A percentile compares a stretch with the other conserved stretches of the same genome.
Conservation (phyloP, 1,140 invertebrate genomes). For the Lutraria rhynchaena region DNA sequence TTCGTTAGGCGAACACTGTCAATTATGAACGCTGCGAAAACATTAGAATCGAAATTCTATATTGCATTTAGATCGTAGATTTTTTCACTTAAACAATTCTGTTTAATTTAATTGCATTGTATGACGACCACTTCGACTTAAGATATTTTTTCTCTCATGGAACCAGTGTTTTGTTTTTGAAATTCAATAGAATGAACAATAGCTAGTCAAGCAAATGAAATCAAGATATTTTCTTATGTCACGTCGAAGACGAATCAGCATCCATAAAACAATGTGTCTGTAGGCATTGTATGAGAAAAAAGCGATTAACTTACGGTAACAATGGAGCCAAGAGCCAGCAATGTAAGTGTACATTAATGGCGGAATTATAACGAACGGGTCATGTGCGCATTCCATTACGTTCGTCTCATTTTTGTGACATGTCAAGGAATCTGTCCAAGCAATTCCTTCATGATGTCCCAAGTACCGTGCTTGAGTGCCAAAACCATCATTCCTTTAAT, state of each 20-base stretch:
- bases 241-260: too few relatives aligned
- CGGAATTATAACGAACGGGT: neutral
- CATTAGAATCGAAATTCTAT: neutral
- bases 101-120: neutral
- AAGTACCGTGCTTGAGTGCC: neutral
- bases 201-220: too few relatives aligned
- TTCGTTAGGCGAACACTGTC: neutral
- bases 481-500: neutral
- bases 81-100: neutral
- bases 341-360: neutral
- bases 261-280: too few relatives aligned
- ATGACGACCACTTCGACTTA: too few relatives aligned
- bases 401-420: neutral
- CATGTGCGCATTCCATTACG: neutral
- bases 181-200: neutral
- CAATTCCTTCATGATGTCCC: neutral
- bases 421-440: neutral
- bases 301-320: neutral
- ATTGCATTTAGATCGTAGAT: neutral
- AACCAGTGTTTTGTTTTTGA: neutral
- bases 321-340: neutral
- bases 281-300: neutral
- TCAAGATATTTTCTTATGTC: too few relatives aligned
- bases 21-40: neutral
- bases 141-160: neutral